Evolutionary conservation across 2,113 vertebrate species (phyloP), one percentile per base, ranked within the genome.

Genomic region (Neomonachus schauinslandi): DNA sequence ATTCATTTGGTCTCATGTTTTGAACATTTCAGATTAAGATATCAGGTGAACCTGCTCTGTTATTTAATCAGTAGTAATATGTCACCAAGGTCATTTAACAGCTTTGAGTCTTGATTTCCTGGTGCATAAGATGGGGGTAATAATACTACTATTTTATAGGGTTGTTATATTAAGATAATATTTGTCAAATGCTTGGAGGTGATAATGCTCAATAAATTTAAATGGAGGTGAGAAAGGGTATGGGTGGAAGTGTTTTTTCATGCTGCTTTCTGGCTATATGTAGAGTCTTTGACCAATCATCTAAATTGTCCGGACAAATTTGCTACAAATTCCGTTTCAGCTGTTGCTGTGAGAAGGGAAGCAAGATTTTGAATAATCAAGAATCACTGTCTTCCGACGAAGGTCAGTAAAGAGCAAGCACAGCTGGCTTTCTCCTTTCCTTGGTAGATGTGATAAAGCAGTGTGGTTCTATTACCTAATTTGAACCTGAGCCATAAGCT

Each of bases 381-480:
- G 39, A 91, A 21, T 89, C 24, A 31, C 61, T 63, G 13, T 96
- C 65, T 69, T 81, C 51, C 22, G 36, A 89, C 18, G 39, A 92
- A 69, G 21, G 42, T 95, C 67, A 88, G 67, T 39, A 33, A 53
- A 71, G 19, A 88, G 11, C 18, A 93, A 71, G n/a, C 28, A 53
- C 31, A 24, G 49, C 63, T 63, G 74, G 55, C 71, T 57, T 61
- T 26, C 24, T 63, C n/a, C 51, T 93, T 59, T 49, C 82, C 55
- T 93, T 91, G 65, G n/a, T 84, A 97, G 89, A 89, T 95, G 71
- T 18, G 46, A 46, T 79, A 71, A 77, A 2, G 7, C 51, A n/a
- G 71, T 57, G 59, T 63, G 92, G 63, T 89, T 96, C 89, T 90
- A 85, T 91, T 95, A 86, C 89, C 83, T 96, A 89, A 98, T 77